These are phyloP conservation scores for Molorchus minor DNA, from an alignment of 2,888 invertebrate species.

Conservation along the genomic window DNA sequence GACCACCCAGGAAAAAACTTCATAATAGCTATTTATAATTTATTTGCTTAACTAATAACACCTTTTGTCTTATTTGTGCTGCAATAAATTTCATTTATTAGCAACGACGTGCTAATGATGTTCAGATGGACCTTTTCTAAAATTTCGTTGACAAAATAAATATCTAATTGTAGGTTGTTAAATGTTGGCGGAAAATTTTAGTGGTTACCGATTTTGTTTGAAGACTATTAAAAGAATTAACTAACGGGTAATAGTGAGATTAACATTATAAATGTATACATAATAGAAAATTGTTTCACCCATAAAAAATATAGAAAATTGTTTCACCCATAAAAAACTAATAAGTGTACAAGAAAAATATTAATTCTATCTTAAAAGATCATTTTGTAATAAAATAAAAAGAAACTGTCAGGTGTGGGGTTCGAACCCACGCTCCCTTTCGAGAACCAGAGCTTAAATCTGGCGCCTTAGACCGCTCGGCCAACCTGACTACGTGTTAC, in stretches of 20 bases:
- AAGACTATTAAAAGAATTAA: no score
- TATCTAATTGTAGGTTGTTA: no score
- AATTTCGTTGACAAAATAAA: neutral
- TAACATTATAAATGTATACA: no score
- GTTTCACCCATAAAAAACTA: no score
- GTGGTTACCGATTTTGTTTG: no score
- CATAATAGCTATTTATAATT: conserved; percentile 7
- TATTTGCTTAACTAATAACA: conserved; percentile 21
- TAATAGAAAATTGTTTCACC: no score
- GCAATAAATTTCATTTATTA: conserved; percentile 32
- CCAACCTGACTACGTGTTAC: conserved; percentile 75
- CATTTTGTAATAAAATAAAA: conserved; percentile 2
- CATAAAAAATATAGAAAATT: no score
- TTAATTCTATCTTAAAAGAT: no score
- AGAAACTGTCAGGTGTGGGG: conserved; percentile 70
- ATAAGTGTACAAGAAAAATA: no score
- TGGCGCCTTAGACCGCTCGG: conserved; percentile 77
- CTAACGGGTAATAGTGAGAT: no score
- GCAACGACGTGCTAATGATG: conserved; percentile 10
- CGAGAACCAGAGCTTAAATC: conserved; percentile 76
- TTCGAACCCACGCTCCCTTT: conserved; percentile 75
- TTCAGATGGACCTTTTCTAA: neutral
- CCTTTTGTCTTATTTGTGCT: conserved; percentile 28
- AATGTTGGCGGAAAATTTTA: no score
- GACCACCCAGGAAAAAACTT: neutral